Evolutionary conservation across 2,113 vertebrate species (phyloP).

Genomic region (Onychostoma macrolepis): DNA sequence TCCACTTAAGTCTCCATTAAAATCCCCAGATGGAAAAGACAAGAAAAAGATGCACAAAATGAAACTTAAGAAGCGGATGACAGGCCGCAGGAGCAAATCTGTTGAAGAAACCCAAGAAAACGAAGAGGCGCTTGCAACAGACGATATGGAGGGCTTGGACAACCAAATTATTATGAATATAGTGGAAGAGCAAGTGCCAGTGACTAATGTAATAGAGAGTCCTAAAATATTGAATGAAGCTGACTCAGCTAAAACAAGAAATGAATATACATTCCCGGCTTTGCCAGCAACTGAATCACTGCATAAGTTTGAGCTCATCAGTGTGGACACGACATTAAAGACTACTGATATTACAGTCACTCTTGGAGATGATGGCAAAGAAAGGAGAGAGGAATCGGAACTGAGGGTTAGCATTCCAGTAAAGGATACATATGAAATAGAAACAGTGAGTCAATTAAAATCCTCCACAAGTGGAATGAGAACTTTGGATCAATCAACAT

Average conservation of each 20-base stretch:
- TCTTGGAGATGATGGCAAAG: constrained; percentile 65
- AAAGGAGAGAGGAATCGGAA: constrained; percentile 73
- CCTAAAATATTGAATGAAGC: constrained; percentile 55
- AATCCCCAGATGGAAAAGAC: constrained; percentile 67
- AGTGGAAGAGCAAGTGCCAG: constrained; percentile 59
- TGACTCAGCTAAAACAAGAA: constrained; percentile 45
- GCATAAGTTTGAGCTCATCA: constrained; percentile 71
- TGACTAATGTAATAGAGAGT: constrained; percentile 57
- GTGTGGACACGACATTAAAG: constrained; percentile 71
- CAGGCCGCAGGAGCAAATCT: constrained; percentile 72
- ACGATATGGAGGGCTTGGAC: constrained; percentile 54
- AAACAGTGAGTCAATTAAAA: constrained; percentile 56
- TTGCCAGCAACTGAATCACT: constrained; percentile 55
- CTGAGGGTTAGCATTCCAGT: constrained; percentile 72
- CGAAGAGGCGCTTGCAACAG: constrained; percentile 58
- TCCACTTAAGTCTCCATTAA: constrained; percentile 74
- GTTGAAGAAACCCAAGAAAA: constrained; percentile 68
- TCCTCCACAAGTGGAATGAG: constrained; percentile 65
- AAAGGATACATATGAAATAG: constrained; percentile 65
- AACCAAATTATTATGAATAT: constrained; percentile 57
- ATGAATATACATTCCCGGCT: constrained; percentile 55
- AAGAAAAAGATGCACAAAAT: constrained; percentile 75
- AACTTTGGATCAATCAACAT: constrained; percentile 59
- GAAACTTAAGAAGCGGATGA: constrained; percentile 67
- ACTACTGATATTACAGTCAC: constrained; percentile 67